Evolutionary conservation across 2,797 vertebrate genomes (phyloP).

Genomic region (Hydrocynus forskahlii): DNA sequence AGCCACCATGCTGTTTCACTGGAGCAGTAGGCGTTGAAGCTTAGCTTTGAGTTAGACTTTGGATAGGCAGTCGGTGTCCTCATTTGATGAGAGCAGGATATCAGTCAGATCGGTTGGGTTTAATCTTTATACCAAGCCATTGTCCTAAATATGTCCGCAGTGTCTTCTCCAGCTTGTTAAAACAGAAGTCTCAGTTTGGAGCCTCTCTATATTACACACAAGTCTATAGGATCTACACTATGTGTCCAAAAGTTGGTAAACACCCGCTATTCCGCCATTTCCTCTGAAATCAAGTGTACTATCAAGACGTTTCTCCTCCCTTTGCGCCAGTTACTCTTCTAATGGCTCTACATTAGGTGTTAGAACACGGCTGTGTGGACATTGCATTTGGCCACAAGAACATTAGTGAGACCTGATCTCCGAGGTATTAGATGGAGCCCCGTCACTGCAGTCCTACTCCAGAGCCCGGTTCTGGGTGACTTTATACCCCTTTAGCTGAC

Average conservation of each 20-base stretch:
- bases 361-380: neutral
- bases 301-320: neutral
- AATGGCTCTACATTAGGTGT: neutral
- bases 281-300: neutral
- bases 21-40: neutral
- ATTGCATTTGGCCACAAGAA: neutral
- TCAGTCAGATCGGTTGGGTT: neutral
- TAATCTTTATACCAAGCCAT: neutral
- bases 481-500: no score
- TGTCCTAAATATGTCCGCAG: no score
- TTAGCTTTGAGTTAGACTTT: neutral
- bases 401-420: neutral
- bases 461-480: no score
- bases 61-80: neutral
- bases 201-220: no score
- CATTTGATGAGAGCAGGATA: neutral
- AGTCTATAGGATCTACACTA: neutral
- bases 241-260: neutral
- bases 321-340: neutral
- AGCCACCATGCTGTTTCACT: conserved; percentile 1
- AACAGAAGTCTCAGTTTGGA: no score
- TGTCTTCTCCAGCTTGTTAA: neutral
- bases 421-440: no score
- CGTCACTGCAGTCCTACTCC: neutral
- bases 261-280: neutral